These are phyloP conservation scores for Moxostoma hubbsi DNA, from an alignment of 2,797 vertebrate genomes.

Conservation along the genomic window DNA sequence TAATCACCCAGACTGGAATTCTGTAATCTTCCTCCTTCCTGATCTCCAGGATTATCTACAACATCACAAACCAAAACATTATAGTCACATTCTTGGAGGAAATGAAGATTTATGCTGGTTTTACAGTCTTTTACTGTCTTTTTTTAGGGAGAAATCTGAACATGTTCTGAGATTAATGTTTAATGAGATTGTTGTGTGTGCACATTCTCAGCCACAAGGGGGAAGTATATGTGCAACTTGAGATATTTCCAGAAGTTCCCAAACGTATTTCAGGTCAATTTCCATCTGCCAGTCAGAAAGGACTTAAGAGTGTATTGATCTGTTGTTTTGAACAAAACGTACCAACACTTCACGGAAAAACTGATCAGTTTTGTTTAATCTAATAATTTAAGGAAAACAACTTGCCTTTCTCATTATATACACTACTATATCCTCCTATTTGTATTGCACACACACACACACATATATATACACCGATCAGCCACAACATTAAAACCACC, in stretches of 20 bases:
- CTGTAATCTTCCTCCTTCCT: conserved; percentile 83
- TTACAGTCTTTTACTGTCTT: too few species aligned
- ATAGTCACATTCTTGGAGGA: not conserved
- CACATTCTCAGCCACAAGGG: conserved; percentile 60
- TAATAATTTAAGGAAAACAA: not conserved
- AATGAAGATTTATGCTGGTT: too few species aligned
- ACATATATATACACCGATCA: too few species aligned
- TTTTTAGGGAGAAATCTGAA: too few species aligned
- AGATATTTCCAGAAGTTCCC: not conserved
- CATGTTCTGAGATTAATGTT: too few species aligned
- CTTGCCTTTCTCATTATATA: too few species aligned
- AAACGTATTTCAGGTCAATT: not conserved
- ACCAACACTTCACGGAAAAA: not conserved
- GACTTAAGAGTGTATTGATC: not conserved
- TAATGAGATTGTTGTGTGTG: conserved; percentile 13
- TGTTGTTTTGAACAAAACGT: not conserved
- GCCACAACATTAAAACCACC: too few species aligned
- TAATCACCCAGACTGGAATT: conserved; percentile 89
- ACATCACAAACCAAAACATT: conserved; percentile 21
- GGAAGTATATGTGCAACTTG: conserved; percentile 59
- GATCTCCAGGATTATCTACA: conserved; percentile 86
- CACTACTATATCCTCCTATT: not conserved
- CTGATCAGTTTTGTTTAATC: not conserved
- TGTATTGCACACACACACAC: too few species aligned
- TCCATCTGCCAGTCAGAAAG: not conserved